Percentiles rank a stretch among this genome's conserved stretches.
Evolutionary conservation across 2,797 vertebrate genomes (phyloP).

Genomic region (Crenuchus spilurus): DNA sequence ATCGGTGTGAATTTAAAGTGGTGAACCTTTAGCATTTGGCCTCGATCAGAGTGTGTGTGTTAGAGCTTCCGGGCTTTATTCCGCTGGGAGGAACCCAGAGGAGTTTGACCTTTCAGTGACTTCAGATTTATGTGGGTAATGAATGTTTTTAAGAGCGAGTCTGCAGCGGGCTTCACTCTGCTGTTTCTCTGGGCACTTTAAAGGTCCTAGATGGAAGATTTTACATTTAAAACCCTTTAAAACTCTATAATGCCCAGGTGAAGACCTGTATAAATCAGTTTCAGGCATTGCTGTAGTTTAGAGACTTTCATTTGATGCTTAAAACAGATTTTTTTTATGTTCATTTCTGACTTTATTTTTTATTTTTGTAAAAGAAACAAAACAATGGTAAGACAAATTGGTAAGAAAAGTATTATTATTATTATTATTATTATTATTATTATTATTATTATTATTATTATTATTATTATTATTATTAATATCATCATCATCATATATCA

Average conservation of each 20-base stretch:
- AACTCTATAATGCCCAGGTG: not conserved
- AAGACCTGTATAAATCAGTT: conserved; percentile 5
- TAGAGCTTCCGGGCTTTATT: not conserved
- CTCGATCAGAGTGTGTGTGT: not conserved
- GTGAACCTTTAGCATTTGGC: not conserved
- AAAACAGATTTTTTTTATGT: too few species aligned
- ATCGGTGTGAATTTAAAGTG: conserved; percentile 12
- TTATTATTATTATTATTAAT: too few species aligned
- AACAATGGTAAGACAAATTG: too few species aligned
- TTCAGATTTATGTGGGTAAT: conserved; percentile 31
- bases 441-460: too few species aligned
- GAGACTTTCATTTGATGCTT: too few species aligned
- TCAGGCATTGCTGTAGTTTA: too few species aligned
- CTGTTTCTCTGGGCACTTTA: not conserved
- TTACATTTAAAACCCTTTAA: conserved; percentile 16
- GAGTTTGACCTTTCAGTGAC: conserved; percentile 32
- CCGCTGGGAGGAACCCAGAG: not conserved
- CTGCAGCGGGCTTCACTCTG: not conserved
- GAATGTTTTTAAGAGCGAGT: conserved; percentile 18
- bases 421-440: too few species aligned
- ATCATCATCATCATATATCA: too few species aligned
- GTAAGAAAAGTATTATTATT: too few species aligned
- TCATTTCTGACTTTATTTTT: too few species aligned
- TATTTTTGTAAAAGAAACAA: too few species aligned
- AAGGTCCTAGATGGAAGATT: conserved; percentile 14